Evolutionary conservation across 2,113 vertebrate genomes (phyloP), one percentile per base, ranked within the genome.

Genomic region (Oreotragus oreotragus): DNA sequence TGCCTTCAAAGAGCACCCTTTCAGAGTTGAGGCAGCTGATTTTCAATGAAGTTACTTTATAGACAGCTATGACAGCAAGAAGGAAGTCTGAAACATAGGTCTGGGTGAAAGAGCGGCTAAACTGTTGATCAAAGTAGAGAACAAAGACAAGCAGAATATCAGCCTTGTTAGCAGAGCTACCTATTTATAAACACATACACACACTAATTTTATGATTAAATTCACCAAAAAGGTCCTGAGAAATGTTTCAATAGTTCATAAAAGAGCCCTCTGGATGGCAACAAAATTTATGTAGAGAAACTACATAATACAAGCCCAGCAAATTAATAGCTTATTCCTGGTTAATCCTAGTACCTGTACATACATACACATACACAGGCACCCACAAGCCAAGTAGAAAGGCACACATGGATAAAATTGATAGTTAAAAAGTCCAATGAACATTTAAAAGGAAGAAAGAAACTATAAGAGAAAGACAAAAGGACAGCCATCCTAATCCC

Each of bases 1-100:
- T 92, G 66, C 97, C 91, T 88, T 98, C 96, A 91, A 79, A 97
- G 98, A 97, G 39, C 45, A 93, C 36, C 49, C 36, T 21, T 83
- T 84, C 80, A 87, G 91, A 98, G 45, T 45, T 96, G 30, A 96
- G 51, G 28, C 7, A 51, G 64, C 80, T 93, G 39, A 88, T 88
- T 97, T 97, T 88, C 92, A 96, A 85, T 62, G 45, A 90, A 36
- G n/a, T 58, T 57, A 86, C 64, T 93, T 90, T 79, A 64, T 62
- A 91, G 58, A 93, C 36, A 97, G 88, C 28, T 91, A 70, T 83
- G 57, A 94, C 90, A 97, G 16, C 58, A 98, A 92, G 86, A 95
- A 97, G 70, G 39, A 96, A 28, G 2, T 97, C 91, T 98, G 60
- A 85, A 91, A 98, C 70, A 27, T 25, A 88, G 80, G 39, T 88